A percentile compares a stretch with the other conserved stretches of the same genome.
phyloP scores from a whole-genome alignment of 2,113 vertebrate genomes.

The Halcyon malimbica region DNA sequence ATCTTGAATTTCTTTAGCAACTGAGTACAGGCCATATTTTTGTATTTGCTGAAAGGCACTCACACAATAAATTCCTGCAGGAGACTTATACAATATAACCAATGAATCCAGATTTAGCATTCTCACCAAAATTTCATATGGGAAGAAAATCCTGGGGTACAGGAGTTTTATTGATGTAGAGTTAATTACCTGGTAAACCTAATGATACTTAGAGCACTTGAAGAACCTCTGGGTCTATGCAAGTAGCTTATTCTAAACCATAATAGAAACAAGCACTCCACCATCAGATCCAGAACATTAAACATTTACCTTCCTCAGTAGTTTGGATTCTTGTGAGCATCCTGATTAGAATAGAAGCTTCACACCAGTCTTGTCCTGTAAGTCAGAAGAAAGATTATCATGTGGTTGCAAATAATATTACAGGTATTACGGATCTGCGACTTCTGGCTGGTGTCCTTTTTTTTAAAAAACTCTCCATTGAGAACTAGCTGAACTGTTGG shows the following conservation, averaged over 20 bases:
- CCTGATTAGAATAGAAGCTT: not conserved
- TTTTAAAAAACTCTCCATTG: not conserved
- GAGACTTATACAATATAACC: not conserved
- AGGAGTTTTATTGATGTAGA: not conserved
- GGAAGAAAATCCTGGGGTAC: not conserved
- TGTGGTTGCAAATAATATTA: not conserved
- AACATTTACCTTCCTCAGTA: not conserved
- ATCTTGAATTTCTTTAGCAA: not conserved
- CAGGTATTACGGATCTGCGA: not conserved
- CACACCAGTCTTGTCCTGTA: not conserved
- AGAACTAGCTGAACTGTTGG: not conserved
- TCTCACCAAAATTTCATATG: not conserved
- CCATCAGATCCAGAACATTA: not conserved
- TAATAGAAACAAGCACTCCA: not conserved
- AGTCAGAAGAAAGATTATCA: not conserved
- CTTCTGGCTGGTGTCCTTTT: not conserved
- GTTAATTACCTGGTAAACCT: not conserved
- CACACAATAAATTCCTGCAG: not conserved
- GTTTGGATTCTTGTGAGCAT: not conserved
- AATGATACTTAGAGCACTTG: not conserved
- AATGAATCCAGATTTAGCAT: not conserved
- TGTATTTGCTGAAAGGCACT: not conserved
- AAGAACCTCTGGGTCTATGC: not conserved
- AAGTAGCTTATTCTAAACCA: not conserved
- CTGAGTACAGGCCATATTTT: not conserved